phyloP scores from a whole-genome alignment of 2,113 vertebrate species.

The Cardinalis cardinalis region DNA sequence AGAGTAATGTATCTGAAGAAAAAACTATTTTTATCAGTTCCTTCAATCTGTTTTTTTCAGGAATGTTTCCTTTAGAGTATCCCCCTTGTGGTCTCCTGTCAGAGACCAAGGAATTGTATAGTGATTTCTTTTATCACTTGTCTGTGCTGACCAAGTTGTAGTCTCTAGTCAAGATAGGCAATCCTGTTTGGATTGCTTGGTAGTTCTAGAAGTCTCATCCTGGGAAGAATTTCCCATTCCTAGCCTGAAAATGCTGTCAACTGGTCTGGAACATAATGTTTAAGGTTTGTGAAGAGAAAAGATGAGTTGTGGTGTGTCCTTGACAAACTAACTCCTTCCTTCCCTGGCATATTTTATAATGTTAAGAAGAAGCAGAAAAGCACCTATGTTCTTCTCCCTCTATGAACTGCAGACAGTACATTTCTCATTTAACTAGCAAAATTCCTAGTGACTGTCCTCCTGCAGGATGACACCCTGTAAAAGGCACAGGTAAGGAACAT shows the following conservation, averaged over 20 bases:
- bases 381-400: not conserved
- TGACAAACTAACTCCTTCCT: not conserved
- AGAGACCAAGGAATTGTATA: not conserved
- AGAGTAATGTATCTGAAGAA: not conserved
- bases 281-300: not conserved
- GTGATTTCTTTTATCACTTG: not conserved
- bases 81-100: rapidly evolving
- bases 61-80: not conserved
- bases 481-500: not conserved
- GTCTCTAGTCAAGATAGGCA: not conserved
- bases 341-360: rapidly evolving
- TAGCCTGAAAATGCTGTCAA: not conserved
- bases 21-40: not conserved
- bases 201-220: not conserved
- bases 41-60: not conserved
- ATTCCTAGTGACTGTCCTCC: not conserved
- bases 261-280: not conserved
- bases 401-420: rapidly evolving
- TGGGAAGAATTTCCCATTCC: not conserved
- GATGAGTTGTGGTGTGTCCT: not conserved
- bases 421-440: not conserved
- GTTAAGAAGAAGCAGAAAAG: not conserved
- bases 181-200: not conserved
- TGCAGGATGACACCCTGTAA: not conserved
- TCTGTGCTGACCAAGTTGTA: not conserved